Evolutionary conservation across 2,797 vertebrate species (phyloP).

Genomic region (Pteropus rufus): DNA sequence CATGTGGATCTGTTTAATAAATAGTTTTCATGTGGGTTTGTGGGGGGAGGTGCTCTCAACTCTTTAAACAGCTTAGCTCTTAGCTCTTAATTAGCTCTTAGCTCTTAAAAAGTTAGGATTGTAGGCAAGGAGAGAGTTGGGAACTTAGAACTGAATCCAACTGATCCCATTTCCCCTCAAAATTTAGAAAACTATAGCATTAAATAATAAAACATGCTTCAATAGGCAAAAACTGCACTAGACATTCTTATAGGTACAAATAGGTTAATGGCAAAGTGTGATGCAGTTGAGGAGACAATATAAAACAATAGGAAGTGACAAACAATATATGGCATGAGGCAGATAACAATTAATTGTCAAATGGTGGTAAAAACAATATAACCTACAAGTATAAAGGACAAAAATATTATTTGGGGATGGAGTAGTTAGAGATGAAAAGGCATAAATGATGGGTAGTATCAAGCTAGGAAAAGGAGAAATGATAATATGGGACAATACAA

Average conservation of each 20-base stretch:
- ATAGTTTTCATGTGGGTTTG: not conserved
- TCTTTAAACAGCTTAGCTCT: not conserved
- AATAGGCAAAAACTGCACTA: not conserved
- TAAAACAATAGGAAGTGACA: not conserved
- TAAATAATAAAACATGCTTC: not conserved
- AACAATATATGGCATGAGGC: not conserved
- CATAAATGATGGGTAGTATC: not conserved
- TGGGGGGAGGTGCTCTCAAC: not conserved
- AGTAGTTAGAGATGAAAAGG: not conserved
- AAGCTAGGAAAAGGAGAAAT: not conserved
- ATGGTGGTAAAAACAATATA: not conserved
- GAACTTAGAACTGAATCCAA: not conserved
- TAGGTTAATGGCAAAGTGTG: not conserved
- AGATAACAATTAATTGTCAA: not conserved
- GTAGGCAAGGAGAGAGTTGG: not conserved
- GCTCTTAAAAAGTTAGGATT: not conserved
- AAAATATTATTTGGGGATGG: not conserved
- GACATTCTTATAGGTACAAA: not conserved
- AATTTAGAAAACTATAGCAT: not conserved
- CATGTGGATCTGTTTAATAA: not conserved
- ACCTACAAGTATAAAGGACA: not conserved
- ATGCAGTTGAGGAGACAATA: not conserved
- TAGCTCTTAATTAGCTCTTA: not conserved
- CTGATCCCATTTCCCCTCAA: not conserved
- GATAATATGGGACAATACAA: not conserved